A percentile compares a stretch with the other conserved stretches of the same genome.
Evolutionary conservation across 2,113 vertebrate genomes (phyloP).

Genomic region (Catharus fuscescens): DNA sequence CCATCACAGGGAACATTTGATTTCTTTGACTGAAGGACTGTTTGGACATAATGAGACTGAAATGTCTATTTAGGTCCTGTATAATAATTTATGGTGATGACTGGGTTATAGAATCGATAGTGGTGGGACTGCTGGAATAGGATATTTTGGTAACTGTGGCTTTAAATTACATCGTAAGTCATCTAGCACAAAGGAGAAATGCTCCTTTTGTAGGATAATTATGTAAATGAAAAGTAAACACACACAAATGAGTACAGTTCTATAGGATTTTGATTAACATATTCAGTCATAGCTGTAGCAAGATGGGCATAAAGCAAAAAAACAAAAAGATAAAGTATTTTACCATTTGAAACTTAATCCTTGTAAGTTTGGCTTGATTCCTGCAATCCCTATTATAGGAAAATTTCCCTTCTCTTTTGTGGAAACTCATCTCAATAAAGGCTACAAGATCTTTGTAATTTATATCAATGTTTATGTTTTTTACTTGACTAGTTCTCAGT

Average conservation of each 20-base stretch:
- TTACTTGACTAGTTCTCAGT: background rate
- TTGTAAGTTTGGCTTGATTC: background rate
- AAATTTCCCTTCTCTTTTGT: background rate
- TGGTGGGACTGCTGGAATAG: background rate
- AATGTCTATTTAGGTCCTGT: slow-evolving; percentile 27
- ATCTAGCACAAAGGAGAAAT: background rate
- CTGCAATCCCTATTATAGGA: background rate
- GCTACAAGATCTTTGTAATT: background rate
- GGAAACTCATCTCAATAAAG: slow-evolving; percentile 23
- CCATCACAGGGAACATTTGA: background rate
- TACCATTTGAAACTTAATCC: background rate
- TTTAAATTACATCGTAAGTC: background rate
- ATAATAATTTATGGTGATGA: slow-evolving; percentile 21
- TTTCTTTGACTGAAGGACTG: background rate
- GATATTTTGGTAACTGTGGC: background rate
- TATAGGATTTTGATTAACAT: slow-evolving; percentile 39
- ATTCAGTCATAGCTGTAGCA: slow-evolving; percentile 6
- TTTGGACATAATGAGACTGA: slow-evolving; percentile 14
- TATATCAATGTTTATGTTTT: background rate
- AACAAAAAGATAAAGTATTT: background rate
- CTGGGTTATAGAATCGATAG: background rate
- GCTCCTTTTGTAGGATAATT: slow-evolving; percentile 20
- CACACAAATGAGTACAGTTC: slow-evolving; percentile 7
- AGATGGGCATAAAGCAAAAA: background rate
- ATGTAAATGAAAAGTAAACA: slow-evolving; percentile 40